Percentiles rank a stretch among this genome's conserved stretches.
Conservation (phyloP, 2,888 invertebrate genomes). For the Spodoptera littoralis region DNA sequence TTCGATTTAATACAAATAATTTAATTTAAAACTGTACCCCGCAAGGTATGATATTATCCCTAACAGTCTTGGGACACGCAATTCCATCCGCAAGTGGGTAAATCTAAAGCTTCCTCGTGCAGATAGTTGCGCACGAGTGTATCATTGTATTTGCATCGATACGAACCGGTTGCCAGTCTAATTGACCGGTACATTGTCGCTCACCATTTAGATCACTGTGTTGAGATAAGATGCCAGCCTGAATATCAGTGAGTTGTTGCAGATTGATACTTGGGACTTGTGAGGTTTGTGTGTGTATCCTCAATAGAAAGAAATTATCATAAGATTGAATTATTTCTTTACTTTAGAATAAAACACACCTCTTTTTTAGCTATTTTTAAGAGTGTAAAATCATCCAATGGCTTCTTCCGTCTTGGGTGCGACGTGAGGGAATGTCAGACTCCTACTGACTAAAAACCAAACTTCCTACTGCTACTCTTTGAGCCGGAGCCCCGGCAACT, state of each 20-base stretch:
- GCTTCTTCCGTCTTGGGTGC: no score
- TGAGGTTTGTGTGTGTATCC: conserved; percentile 11
- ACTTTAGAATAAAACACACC: no score
- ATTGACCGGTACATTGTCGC: conserved; percentile 69
- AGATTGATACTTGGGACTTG: conserved; percentile 31
- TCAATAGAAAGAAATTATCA: no score
- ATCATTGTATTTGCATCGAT: conserved; percentile 59
- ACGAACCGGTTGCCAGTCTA: conserved; percentile 59
- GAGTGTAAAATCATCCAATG: no score
- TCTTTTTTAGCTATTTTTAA: no score
- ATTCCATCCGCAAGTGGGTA: conserved; percentile 16
- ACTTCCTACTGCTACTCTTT: no score
- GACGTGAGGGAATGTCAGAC: no score
- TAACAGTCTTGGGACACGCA: conserved; percentile 30
- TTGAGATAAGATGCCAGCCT: conserved; percentile 60
- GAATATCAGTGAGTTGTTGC: conserved; percentile 55
- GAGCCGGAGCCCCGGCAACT: no score
- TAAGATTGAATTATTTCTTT: no score
- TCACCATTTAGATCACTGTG: conserved; percentile 66
- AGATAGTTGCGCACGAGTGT: conserved; percentile 23
- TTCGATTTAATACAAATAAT: conserved; percentile 15
- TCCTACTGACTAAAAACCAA: no score
- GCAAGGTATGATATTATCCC: conserved; percentile 7
- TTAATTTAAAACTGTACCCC: conserved; percentile 9
- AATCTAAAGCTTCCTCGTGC: conserved; percentile 29